Evolutionary conservation across 37 sponge, comb jelly and placozoan species (phyloP).

Genomic region (Corticium candelabrum): DNA sequence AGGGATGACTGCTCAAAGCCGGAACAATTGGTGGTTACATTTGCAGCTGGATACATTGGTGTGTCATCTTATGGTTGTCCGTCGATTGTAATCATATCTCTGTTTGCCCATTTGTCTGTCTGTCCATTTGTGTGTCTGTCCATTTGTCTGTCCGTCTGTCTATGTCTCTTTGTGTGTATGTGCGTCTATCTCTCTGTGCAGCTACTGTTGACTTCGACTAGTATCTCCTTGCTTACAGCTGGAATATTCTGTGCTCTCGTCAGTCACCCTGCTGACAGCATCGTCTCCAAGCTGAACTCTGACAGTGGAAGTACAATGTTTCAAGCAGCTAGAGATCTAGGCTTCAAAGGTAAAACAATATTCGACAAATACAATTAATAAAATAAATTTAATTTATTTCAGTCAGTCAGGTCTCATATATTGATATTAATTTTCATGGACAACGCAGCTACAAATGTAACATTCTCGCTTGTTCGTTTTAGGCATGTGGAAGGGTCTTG

Average conservation of each 20-base stretch:
- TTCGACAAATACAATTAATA: no score
- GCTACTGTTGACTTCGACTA: no score
- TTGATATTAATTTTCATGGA: background rate
- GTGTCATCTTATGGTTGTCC: no score
- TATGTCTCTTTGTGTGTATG: no score
- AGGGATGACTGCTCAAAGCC: slow-evolving; percentile 67
- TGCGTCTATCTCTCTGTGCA: no score
- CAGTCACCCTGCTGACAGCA: slow-evolving; percentile 90
- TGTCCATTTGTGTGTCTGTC: no score
- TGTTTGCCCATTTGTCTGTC: no score
- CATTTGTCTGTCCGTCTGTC: no score
- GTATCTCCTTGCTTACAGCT: slow-evolving; percentile 22
- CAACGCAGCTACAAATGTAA: background rate
- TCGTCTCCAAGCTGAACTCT: slow-evolving; percentile 96
- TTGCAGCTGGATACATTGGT: slow-evolving; percentile 92
- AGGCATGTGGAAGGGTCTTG: slow-evolving; percentile 97
- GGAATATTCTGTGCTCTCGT: slow-evolving; percentile 99
- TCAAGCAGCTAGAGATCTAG: slow-evolving; percentile 80
- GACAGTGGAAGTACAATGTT: slow-evolving; percentile 74
- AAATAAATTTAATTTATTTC: background rate
- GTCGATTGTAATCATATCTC: no score
- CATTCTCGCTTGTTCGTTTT: background rate
- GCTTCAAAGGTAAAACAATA: slow-evolving; percentile 64
- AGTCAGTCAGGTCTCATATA: background rate
- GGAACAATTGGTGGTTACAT: slow-evolving; percentile 92